Base-by-base conservation (phyloP, 2,797 vertebrate species). In the Gymnopithys bicolor region DNA sequence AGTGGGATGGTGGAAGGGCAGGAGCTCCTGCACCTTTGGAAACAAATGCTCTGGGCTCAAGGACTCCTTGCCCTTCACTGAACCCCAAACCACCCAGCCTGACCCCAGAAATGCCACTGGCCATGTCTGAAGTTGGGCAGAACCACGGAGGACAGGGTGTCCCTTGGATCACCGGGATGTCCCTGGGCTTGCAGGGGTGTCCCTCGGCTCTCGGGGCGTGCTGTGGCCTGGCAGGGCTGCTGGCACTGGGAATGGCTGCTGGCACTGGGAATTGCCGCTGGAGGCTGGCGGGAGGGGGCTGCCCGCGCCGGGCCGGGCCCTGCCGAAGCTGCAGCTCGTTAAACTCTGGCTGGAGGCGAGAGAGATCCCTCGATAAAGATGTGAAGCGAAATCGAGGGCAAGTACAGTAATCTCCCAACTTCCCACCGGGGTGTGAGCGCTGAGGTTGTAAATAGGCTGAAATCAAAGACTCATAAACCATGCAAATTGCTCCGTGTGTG, bases 401-500 rank as follows among this genome's bases (percentile, higher is more conserved):
- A 96, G 94, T 94, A 80, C 84, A 95, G 93, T 77, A n/a, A 95
- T 92, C 94, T 83, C 59, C 90, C 78, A 87, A 70, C 96, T 95
- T 97, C 93, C 95, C 94, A 95, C 92, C 78, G 14, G 94, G 92
- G 89, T 90, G 93, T 95, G 91, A 96, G 96, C 89, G 16, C 22
- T 53, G 87, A 43, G 95, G 90, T 83, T 89, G 95, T 96, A 97
- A 97, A 95, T 92, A 68, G 90, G 56, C 73, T 15, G 68, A 81
- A 97, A 95, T 96, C 93, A 96, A 96, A 96, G 96, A 87, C 94
- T 95, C 95, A 93, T 97, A 95, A 96, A 97, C 84, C 81, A 97
- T 95, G 96, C 93, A 97, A 96, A 96, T 95, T 94, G 92, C 93
- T 95, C 86, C 12, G 15, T 86, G 81, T 68, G 88, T 89, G 89